Evolutionary conservation across 2,113 vertebrate species (phyloP).

Genomic region (Notechis scutatus): DNA sequence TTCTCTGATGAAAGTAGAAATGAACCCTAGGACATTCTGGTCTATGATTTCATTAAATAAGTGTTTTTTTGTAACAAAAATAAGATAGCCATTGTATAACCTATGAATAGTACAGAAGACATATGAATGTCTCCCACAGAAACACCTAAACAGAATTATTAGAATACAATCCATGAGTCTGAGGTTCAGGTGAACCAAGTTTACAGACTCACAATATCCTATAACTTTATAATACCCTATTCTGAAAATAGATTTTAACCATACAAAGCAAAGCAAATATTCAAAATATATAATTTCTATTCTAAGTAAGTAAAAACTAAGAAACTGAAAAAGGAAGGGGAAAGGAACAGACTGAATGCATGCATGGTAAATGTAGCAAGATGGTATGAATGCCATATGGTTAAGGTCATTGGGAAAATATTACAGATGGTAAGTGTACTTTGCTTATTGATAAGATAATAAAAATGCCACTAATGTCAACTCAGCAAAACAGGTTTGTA

Average conservation of each 20-base stretch:
- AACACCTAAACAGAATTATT: background rate
- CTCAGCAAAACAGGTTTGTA: background rate
- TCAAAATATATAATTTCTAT: background rate
- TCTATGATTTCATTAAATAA: background rate
- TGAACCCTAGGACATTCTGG: background rate
- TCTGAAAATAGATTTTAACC: background rate
- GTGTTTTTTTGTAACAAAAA: background rate
- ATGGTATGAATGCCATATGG: background rate
- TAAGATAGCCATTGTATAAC: background rate
- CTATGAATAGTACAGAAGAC: background rate
- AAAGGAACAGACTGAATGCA: background rate
- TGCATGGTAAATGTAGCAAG: background rate
- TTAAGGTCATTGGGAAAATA: background rate
- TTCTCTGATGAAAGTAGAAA: background rate
- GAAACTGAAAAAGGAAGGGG: background rate
- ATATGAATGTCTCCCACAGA: background rate
- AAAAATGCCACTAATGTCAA: background rate
- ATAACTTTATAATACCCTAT: background rate
- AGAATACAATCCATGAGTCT: background rate
- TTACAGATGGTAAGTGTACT: background rate
- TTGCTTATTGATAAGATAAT: background rate
- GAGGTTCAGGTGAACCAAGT: background rate
- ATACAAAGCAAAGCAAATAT: background rate
- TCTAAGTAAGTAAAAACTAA: background rate
- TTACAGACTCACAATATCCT: background rate